phyloP scores from a whole-genome alignment of 2,797 vertebrate genomes.

The Takifugu ocellatus region DNA sequence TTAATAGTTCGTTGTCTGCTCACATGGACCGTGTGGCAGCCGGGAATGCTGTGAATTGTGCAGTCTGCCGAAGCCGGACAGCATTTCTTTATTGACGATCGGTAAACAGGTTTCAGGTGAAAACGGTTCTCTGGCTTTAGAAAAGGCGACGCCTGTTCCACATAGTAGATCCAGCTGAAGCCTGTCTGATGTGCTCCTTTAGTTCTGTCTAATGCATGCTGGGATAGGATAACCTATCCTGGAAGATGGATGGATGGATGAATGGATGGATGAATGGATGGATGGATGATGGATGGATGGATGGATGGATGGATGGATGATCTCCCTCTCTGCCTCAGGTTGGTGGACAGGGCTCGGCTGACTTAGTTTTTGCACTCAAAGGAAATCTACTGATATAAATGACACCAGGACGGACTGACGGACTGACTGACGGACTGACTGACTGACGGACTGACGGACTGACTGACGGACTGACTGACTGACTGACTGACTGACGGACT shows the following conservation, averaged over 20 bases:
- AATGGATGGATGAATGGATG: conserved; percentile 26
- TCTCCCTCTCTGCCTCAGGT: conserved; percentile 71
- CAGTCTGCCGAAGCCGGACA: conserved; percentile 29
- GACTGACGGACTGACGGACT: too few species aligned
- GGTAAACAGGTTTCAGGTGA: conserved; percentile 11
- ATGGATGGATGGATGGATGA: conserved; percentile 34
- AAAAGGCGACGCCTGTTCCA: neutral
- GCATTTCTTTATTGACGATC: conserved; percentile 16
- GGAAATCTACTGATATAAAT: conserved; percentile 75
- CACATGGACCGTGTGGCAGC: conserved; percentile 26
- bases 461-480: too few species aligned
- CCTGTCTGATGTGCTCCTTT: conserved; percentile 6
- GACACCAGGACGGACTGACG: conserved; percentile 30
- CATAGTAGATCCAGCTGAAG: conserved; percentile 11
- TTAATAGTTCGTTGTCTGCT: conserved; percentile 34
- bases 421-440: too few species aligned
- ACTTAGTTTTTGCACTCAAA: conserved; percentile 71
- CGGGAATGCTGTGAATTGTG: conserved; percentile 37
- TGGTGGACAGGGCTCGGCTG: conserved; percentile 54
- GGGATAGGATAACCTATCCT: conserved; percentile 13
- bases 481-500: too few species aligned
- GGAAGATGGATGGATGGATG: neutral
- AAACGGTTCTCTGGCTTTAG: conserved; percentile 3
- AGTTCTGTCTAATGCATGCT: conserved; percentile 26
- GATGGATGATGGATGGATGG: conserved; percentile 26